Conservation (phyloP, 2,797 vertebrate species). For the Hipposideros larvatus region DNA sequence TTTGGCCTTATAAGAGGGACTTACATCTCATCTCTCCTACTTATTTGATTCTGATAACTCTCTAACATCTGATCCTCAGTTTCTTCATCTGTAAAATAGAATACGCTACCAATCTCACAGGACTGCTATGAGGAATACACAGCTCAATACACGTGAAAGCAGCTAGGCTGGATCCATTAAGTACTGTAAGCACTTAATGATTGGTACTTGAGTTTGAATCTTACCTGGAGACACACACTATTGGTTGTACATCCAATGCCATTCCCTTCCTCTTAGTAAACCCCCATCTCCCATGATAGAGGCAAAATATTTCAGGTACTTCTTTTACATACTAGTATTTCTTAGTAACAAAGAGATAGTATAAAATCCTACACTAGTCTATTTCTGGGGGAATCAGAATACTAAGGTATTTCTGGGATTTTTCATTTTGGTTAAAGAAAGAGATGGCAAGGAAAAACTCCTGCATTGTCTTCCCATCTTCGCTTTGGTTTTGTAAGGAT, state of each 20-base stretch:
- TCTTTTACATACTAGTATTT: conserved; percentile 5
- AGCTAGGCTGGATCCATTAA: background rate
- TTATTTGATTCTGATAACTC: background rate
- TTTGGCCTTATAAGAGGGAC: background rate
- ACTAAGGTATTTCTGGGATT: background rate
- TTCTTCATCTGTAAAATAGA: conserved; percentile 29
- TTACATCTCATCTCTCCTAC: background rate
- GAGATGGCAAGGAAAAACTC: background rate
- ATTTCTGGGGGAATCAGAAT: background rate
- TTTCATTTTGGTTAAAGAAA: conserved; percentile 40
- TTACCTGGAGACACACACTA: background rate
- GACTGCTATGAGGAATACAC: background rate
- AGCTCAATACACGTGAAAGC: background rate
- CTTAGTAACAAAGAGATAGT: background rate
- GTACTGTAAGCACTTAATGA: background rate
- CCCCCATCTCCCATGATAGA: background rate
- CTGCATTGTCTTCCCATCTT: background rate
- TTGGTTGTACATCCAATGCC: background rate
- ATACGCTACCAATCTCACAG: background rate
- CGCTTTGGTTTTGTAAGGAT: background rate
- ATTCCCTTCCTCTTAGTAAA: background rate
- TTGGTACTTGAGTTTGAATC: background rate
- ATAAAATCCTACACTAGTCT: background rate
- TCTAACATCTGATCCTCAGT: background rate
- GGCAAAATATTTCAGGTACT: background rate